These are phyloP conservation scores for Saiga tatarica DNA, from an alignment of 2,113 vertebrate species.

Conservation along the genomic window DNA sequence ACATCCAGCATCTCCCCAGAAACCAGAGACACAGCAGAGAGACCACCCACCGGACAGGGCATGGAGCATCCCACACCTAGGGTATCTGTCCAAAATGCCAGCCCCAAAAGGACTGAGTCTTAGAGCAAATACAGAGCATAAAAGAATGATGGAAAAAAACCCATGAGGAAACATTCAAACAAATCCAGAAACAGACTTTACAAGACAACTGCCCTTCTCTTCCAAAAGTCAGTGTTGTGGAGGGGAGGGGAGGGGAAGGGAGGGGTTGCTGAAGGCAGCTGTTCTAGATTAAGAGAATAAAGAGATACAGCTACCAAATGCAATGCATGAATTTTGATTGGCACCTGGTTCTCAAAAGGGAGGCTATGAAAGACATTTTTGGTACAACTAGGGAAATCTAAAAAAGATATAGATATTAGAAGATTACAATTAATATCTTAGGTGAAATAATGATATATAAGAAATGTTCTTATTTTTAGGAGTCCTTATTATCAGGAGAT, in stretches of 20 bases:
- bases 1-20: background rate
- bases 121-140: background rate
- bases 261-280: background rate
- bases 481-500: background rate
- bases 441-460: background rate
- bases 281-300: background rate
- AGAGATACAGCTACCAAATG: background rate
- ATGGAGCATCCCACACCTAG: background rate
- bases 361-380: background rate
- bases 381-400: background rate
- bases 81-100: background rate
- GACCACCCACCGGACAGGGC: background rate
- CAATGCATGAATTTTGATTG: background rate
- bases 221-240: background rate
- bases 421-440: background rate
- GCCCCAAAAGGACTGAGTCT: background rate
- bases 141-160: background rate
- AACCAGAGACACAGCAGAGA: background rate
- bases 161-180: slow-evolving; percentile 11
- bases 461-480: background rate
- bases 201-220: background rate
- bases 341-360: background rate
- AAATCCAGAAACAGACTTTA: slow-evolving; percentile 4
- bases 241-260: background rate
- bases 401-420: background rate